Percentiles rank a stretch among this genome's conserved stretches.
These are phyloP conservation scores for Neogobius melanostomus DNA, from an alignment of 2,113 vertebrate genomes.

Conservation along the genomic window DNA sequence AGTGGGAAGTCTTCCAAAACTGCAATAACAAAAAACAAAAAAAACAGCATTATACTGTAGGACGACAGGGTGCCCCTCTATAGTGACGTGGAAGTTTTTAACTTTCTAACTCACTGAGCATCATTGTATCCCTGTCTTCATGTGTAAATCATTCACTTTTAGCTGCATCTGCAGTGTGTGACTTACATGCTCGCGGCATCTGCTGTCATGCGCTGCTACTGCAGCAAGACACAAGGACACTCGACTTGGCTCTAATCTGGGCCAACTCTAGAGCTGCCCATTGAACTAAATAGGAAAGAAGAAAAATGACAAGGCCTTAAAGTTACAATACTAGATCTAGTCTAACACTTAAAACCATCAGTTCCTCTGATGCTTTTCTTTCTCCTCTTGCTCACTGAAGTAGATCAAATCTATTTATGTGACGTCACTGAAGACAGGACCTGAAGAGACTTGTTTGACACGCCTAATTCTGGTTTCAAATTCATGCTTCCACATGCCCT, in stretches of 20 bases:
- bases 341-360: too few relatives aligned
- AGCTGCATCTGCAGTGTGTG: slow-evolving; percentile 23
- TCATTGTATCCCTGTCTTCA: neutral
- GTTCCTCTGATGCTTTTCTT: neutral
- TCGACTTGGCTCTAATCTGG: slow-evolving; percentile 2
- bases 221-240: slow-evolving; percentile 54
- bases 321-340: too few relatives aligned
- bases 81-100: slow-evolving; percentile 29
- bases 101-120: neutral
- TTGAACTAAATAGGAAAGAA: too few relatives aligned
- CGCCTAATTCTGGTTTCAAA: neutral
- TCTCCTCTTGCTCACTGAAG: neutral
- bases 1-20: slow-evolving; percentile 70
- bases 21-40: slow-evolving; percentile 50
- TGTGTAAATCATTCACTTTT: slow-evolving; percentile 13
- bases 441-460: too few relatives aligned
- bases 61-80: slow-evolving; percentile 52
- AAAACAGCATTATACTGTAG: slow-evolving; percentile 50
- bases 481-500: neutral
- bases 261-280: neutral
- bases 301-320: too few relatives aligned
- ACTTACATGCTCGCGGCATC: slow-evolving; percentile 7
- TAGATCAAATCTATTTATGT: neutral
- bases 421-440: neutral
- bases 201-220: slow-evolving; percentile 49